phyloP scores from a whole-genome alignment of 2,888 invertebrate species.

The Zaprionus obscuricornis region DNA sequence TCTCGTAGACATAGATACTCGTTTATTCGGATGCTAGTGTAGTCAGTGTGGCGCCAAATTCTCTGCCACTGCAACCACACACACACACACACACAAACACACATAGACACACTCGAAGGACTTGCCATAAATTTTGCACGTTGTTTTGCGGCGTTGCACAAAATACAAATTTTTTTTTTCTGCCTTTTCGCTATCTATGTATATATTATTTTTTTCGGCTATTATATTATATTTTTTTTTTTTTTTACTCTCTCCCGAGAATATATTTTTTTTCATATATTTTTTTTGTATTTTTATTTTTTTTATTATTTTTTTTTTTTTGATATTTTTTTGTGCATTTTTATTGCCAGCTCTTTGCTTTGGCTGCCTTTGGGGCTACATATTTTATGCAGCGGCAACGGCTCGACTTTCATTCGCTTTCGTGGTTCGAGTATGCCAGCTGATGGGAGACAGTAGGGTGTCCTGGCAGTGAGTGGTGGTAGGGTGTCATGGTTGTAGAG shows the following conservation, averaged over 20 bases:
- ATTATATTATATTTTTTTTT: background rate
- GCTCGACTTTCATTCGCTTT: slow-evolving; percentile 21
- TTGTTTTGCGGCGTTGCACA: slow-evolving; percentile 61
- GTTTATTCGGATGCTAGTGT: background rate
- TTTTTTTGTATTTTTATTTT: too few species aligned
- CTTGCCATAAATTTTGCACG: slow-evolving; percentile 66
- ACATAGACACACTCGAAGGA: slow-evolving; percentile 44
- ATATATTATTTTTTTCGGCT: slow-evolving; percentile 23
- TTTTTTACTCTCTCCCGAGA: too few species aligned
- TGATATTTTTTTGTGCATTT: slow-evolving; percentile 19
- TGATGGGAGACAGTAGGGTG: too few species aligned
- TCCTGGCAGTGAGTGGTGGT: too few species aligned
- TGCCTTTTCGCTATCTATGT: slow-evolving; percentile 35
- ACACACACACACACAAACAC: background rate
- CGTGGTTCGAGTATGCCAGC: too few species aligned
- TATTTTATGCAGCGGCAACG: slow-evolving; percentile 57
- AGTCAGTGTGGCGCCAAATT: slow-evolving; percentile 48
- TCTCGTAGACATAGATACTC: too few species aligned
- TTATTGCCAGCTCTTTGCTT: slow-evolving; percentile 41
- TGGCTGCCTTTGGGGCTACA: slow-evolving; percentile 51
- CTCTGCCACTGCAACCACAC: slow-evolving; percentile 42
- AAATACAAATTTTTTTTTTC: slow-evolving; percentile 12
- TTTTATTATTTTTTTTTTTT: background rate
- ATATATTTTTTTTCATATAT: background rate
- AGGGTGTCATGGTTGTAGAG: too few species aligned